These are phyloP conservation scores for Gymnothorax reevesii DNA, from an alignment of 2,797 vertebrate genomes.

Conservation along the genomic window DNA sequence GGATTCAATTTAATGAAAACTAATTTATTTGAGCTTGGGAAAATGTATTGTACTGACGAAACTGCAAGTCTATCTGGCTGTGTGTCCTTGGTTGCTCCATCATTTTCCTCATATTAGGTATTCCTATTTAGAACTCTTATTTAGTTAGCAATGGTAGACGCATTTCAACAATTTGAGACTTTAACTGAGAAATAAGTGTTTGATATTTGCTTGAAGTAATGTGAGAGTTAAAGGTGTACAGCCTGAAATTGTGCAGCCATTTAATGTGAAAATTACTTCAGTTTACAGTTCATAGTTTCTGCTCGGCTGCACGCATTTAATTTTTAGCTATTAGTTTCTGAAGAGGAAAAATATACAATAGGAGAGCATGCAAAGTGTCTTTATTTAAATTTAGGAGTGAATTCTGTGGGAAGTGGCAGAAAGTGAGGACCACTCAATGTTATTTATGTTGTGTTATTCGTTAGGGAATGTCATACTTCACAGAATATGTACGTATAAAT, in stretches of 20 bases:
- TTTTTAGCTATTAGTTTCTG: not conserved
- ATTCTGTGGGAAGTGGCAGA: not conserved
- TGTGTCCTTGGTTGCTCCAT: not conserved
- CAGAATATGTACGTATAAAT: not conserved
- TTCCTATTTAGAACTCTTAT: not conserved
- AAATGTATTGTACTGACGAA: not conserved
- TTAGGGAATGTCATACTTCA: not conserved
- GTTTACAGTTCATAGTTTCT: not conserved
- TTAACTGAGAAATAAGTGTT: not conserved
- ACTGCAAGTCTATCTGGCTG: not conserved
- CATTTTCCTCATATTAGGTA: not conserved
- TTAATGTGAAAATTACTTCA: not conserved
- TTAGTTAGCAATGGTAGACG: not conserved
- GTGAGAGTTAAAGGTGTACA: not conserved
- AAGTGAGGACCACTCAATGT: not conserved
- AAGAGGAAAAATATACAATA: not conserved
- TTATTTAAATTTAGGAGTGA: not conserved
- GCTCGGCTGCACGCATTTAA: not conserved
- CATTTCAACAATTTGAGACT: not conserved
- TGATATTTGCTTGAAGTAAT: not conserved
- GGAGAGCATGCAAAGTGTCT: conserved; percentile 6
- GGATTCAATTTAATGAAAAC: too few species aligned
- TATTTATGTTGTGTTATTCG: not conserved
- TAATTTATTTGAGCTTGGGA: not conserved
- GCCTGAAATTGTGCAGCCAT: not conserved